Conservation (phyloP, 2,797 vertebrate genomes). For the Scleropages formosus region DNA sequence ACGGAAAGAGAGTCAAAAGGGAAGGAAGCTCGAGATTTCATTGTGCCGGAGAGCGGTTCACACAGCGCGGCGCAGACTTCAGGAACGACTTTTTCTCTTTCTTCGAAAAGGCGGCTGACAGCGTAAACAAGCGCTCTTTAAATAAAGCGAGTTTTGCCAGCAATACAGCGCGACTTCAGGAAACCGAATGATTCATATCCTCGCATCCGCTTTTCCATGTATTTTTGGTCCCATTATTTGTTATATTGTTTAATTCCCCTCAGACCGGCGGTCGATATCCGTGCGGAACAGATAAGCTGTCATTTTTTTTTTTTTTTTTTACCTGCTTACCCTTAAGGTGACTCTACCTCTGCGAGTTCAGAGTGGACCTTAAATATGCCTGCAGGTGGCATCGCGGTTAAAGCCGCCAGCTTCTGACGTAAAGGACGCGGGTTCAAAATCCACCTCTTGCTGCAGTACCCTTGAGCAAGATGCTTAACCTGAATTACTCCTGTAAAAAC, state of each 20-base stretch:
- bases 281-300: neutral
- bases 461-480: too few species aligned
- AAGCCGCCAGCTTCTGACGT: too few species aligned
- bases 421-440: too few species aligned
- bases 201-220: conserved; percentile 62
- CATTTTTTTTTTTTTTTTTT: too few species aligned
- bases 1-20: conserved; percentile 65
- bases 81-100: conserved; percentile 62
- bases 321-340: too few species aligned
- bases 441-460: too few species aligned
- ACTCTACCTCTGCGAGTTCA: too few species aligned
- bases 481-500: too few species aligned
- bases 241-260: conserved; percentile 32
- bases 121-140: conserved; percentile 53
- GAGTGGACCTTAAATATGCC: too few species aligned
- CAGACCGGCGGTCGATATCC: neutral
- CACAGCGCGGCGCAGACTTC: conserved; percentile 56
- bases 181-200: conserved; percentile 68
- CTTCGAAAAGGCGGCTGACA: conserved; percentile 59
- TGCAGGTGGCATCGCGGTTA: too few species aligned
- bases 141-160: conserved; percentile 13
- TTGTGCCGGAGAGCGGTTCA: conserved; percentile 60
- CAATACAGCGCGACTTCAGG: conserved; percentile 48
- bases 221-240: conserved; percentile 68
- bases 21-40: conserved; percentile 68